phyloP scores from a whole-genome alignment of 2,797 vertebrate species.

The Epinephelus coioides region DNA sequence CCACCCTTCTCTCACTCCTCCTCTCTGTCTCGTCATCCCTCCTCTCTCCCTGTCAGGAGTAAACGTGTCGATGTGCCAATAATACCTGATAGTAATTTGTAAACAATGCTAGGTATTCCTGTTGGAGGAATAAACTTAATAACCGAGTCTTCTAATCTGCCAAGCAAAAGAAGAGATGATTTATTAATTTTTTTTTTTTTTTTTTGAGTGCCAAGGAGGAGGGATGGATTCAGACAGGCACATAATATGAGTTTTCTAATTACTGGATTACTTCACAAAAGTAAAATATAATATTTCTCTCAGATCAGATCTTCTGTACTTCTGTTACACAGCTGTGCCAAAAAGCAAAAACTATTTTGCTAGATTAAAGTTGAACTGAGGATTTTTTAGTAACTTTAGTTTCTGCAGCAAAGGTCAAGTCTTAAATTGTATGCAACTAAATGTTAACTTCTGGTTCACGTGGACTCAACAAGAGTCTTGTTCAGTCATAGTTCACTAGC shows the following conservation, averaged over 20 bases:
- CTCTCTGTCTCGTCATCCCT: conserved; percentile 7
- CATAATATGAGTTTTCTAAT: neutral
- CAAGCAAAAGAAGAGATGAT: neutral
- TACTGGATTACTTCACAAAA: neutral
- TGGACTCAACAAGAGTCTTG: too few relatives aligned
- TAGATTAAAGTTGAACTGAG: neutral
- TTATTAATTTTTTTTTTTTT: neutral
- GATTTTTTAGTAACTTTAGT: too few relatives aligned
- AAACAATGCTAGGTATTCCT: conserved; percentile 43
- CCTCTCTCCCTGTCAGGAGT: neutral
- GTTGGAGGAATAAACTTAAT: conserved; percentile 19
- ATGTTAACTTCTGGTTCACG: too few relatives aligned
- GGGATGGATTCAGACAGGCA: neutral
- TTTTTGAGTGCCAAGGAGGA: neutral
- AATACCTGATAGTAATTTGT: conserved; percentile 50
- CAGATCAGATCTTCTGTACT: too few relatives aligned
- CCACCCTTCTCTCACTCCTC: conserved; percentile 9
- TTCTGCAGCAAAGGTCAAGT: too few relatives aligned
- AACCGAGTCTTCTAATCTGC: conserved; percentile 20
- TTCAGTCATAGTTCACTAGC: too few relatives aligned
- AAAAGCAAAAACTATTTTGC: too few relatives aligned
- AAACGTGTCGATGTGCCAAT: conserved; percentile 23
- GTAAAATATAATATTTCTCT: neutral
- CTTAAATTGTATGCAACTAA: too few relatives aligned
- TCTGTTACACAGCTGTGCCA: neutral